Percentiles rank a stretch among this genome's conserved stretches.
phyloP scores from a whole-genome alignment of 2,797 vertebrate genomes.

The Triplophysa bombifrons region DNA sequence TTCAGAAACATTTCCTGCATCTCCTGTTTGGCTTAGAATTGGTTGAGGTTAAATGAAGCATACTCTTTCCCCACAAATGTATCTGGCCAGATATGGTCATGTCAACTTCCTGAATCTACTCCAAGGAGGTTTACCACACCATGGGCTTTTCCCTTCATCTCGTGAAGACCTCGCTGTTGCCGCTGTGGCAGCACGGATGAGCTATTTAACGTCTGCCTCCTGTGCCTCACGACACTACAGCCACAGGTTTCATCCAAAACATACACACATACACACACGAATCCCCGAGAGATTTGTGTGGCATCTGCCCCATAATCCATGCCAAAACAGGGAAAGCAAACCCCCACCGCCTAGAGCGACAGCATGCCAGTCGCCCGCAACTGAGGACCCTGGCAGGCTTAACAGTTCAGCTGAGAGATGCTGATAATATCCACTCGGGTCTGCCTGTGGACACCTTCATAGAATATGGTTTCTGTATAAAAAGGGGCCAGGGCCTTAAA shows the following conservation, averaged over 20 bases:
- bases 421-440: slow-evolving; percentile 78
- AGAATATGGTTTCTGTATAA: slow-evolving; percentile 43
- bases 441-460: slow-evolving; percentile 59
- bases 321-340: slow-evolving; percentile 69
- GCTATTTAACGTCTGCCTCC: slow-evolving; percentile 50
- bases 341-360: slow-evolving; percentile 72
- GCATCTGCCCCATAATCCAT: slow-evolving; percentile 77
- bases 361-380: slow-evolving; percentile 63
- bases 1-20: background rate
- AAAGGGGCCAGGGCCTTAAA: slow-evolving; percentile 39
- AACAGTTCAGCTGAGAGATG: slow-evolving; percentile 75
- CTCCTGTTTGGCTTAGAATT: background rate
- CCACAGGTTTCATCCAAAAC: slow-evolving; percentile 60
- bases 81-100: slow-evolving; percentile 31
- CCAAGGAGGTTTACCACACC: slow-evolving; percentile 59
- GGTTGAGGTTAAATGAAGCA: background rate
- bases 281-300: slow-evolving; percentile 67
- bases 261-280: slow-evolving; percentile 62
- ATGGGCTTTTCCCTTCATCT: slow-evolving; percentile 74
- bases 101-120: slow-evolving; percentile 35
- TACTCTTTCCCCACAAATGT: slow-evolving; percentile 1
- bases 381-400: slow-evolving; percentile 70
- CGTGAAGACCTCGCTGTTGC: slow-evolving; percentile 58
- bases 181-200: slow-evolving; percentile 32
- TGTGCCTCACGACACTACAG: slow-evolving; percentile 48